Percentiles rank a stretch among this genome's conserved stretches.
Evolutionary conservation across 2,797 vertebrate genomes (phyloP).

Genomic region (Tangara arthus): DNA sequence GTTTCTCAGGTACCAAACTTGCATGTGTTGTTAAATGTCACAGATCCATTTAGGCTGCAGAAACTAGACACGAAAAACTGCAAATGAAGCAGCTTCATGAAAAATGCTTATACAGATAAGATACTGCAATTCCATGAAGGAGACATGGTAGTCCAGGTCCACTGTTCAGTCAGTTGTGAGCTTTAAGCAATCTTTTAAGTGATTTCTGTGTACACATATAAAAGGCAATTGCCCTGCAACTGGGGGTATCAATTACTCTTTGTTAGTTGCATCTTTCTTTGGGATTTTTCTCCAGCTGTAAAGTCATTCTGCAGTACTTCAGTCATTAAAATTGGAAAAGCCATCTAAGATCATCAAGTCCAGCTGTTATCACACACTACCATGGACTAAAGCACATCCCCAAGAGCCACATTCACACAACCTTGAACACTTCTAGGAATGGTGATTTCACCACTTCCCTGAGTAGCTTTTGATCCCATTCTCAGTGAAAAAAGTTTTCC

Average conservation of each 20-base stretch:
- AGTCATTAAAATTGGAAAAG: not conserved
- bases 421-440: not conserved
- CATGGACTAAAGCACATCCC: accelerated
- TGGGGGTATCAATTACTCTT: not conserved
- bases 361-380: not conserved
- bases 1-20: not conserved
- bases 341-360: not conserved
- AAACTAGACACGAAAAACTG: not conserved
- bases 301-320: not conserved
- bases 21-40: not conserved
- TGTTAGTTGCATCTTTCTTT: not conserved
- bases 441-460: not conserved
- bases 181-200: not conserved
- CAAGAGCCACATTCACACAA: not conserved
- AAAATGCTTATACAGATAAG: not conserved
- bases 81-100: not conserved
- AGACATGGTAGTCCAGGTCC: not conserved
- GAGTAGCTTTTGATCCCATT: not conserved
- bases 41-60: not conserved
- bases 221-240: not conserved
- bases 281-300: not conserved
- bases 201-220: not conserved
- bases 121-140: not conserved
- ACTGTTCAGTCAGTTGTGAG: not conserved
- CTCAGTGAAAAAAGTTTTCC: not conserved